phyloP scores from a whole-genome alignment of 92 coral and sea anemone species.

The Porites divaricata region DNA sequence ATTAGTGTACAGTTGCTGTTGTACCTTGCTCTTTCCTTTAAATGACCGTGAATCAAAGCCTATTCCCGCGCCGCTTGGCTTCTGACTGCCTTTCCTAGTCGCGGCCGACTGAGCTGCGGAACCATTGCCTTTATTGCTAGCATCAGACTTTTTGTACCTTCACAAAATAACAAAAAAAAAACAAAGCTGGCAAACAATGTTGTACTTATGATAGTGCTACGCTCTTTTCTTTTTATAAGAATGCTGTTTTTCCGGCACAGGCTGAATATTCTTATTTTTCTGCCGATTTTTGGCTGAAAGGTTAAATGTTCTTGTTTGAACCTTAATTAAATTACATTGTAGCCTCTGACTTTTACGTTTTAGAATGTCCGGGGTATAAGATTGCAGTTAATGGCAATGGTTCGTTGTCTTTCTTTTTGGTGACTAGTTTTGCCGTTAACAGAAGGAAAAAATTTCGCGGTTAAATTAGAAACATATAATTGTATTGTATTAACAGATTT shows the following conservation, averaged over 20 bases:
- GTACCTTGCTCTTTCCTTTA: constrained; percentile 83
- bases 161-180: not conserved
- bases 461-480: no score
- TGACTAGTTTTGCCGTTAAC: no score
- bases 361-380: no score
- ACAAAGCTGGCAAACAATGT: not conserved
- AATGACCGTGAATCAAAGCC: constrained; percentile 75
- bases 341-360: no score
- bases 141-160: constrained; percentile 67
- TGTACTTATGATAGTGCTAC: not conserved
- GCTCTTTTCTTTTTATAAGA: not conserved
- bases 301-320: not conserved
- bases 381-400: no score
- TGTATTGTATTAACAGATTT: no score
- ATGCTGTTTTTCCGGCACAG: not conserved
- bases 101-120: constrained; percentile 1
- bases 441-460: no score
- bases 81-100: constrained; percentile 43
- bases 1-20: not conserved
- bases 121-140: not conserved
- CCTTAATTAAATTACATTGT: no score
- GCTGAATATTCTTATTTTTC: no score
- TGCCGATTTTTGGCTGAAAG: not conserved
- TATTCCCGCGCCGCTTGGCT: constrained; percentile 64
- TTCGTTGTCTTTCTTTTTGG: no score